Percentiles rank a stretch among this genome's conserved stretches.
phyloP scores from a whole-genome alignment of 2,888 invertebrate genomes.

The Deilephila porcellus region DNA sequence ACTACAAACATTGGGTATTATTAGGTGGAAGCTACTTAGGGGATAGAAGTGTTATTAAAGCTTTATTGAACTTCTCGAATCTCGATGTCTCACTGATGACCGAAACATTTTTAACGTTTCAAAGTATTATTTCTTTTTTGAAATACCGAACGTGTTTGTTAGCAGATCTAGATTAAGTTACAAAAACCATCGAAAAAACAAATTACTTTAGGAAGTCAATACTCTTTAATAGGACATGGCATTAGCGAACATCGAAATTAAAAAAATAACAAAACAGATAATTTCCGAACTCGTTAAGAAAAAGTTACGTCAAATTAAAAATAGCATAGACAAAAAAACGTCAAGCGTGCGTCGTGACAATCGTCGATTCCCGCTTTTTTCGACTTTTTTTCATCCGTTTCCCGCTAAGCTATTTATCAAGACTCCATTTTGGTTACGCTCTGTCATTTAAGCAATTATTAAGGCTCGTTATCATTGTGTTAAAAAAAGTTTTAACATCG shows the following conservation, averaged over 20 bases:
- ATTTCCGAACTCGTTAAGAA: slow-evolving; percentile 34
- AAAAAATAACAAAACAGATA: slow-evolving; percentile 17
- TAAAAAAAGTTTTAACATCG: slow-evolving; percentile 43
- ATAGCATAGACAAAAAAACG: slow-evolving; percentile 55
- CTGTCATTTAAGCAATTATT: slow-evolving; percentile 81
- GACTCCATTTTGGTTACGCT: slow-evolving; percentile 60
- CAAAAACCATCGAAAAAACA: too few relatives aligned
- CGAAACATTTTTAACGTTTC: too few relatives aligned
- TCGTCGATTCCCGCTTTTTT: slow-evolving; percentile 65
- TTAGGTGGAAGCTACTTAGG: too few relatives aligned
- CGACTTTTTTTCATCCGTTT: slow-evolving; percentile 46
- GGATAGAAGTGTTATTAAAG: too few relatives aligned
- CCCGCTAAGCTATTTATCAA: slow-evolving; percentile 68
- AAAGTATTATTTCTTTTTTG: too few relatives aligned
- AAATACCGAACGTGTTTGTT: too few relatives aligned
- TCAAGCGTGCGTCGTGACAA: slow-evolving; percentile 58
- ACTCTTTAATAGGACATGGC: neutral
- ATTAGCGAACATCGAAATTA: neutral
- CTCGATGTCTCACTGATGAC: too few relatives aligned
- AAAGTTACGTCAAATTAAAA: slow-evolving; percentile 44
- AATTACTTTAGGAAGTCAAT: too few relatives aligned
- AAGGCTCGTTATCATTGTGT: slow-evolving; percentile 73
- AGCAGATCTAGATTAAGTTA: too few relatives aligned
- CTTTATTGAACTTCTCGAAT: too few relatives aligned
- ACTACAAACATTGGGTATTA: too few relatives aligned